These are phyloP conservation scores for Anoura caudifer DNA, from an alignment of 2,113 vertebrate genomes.

Conservation along the genomic window DNA sequence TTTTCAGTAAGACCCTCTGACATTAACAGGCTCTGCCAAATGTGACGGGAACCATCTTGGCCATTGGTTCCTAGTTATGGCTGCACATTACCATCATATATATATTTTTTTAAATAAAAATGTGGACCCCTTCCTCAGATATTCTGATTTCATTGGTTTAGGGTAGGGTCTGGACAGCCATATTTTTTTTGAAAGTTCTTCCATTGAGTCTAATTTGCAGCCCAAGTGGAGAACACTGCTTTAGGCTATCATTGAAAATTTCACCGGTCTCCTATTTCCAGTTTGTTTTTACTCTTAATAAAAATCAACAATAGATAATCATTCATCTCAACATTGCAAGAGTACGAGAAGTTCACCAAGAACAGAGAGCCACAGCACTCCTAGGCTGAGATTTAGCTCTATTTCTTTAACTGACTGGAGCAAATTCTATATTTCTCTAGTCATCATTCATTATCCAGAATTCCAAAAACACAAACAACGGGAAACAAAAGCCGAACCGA, in stretches of 20 bases:
- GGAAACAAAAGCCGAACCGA: neutral
- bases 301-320: neutral
- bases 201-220: slow-evolving; percentile 17
- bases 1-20: neutral
- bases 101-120: neutral
- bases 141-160: slow-evolving; percentile 4
- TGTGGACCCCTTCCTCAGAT: neutral
- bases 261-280: neutral
- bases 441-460: neutral
- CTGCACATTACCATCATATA: neutral
- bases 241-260: slow-evolving; percentile 43
- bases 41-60: neutral
- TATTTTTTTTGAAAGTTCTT: neutral
- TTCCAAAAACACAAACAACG: neutral
- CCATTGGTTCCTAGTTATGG: neutral
- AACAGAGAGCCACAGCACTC: neutral
- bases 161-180: neutral
- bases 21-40: neutral
- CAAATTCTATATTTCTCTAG: neutral
- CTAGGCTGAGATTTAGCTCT: neutral
- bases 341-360: neutral
- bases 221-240: neutral
- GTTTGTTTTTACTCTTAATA: slow-evolving; percentile 18
- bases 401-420: neutral
- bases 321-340: slow-evolving; percentile 13